These are phyloP conservation scores for Spodoptera exigua DNA, from an alignment of 2,888 invertebrate genomes.

Conservation along the genomic window DNA sequence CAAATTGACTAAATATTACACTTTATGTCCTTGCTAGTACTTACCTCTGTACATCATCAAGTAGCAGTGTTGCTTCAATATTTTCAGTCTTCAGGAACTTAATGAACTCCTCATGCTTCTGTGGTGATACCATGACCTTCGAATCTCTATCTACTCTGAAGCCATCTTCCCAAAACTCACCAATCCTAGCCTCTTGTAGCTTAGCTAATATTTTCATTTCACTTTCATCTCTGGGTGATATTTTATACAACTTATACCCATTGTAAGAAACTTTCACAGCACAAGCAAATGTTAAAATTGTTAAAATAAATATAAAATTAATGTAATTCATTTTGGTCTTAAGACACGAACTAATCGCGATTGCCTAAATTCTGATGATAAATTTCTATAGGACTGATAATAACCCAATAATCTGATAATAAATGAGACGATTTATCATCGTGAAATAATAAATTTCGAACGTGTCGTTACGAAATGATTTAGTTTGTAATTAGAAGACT, in stretches of 20 bases:
- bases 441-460: too few species aligned
- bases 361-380: slow-evolving; percentile 19
- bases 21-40: slow-evolving; percentile 11
- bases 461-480: too few species aligned
- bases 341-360: slow-evolving; percentile 10
- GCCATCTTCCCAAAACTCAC: slow-evolving; percentile 79
- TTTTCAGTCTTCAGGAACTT: slow-evolving; percentile 49
- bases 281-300: slow-evolving; percentile 42
- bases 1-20: not conserved
- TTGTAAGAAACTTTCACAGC: slow-evolving; percentile 77
- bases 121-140: slow-evolving; percentile 74
- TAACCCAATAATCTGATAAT: slow-evolving; percentile 31
- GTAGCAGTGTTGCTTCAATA: slow-evolving; percentile 65
- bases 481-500: too few species aligned
- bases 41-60: slow-evolving; percentile 77
- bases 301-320: slow-evolving; percentile 54
- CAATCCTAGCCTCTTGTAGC: slow-evolving; percentile 75
- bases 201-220: slow-evolving; percentile 83
- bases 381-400: slow-evolving; percentile 11
- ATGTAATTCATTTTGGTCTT: slow-evolving; percentile 62
- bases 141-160: slow-evolving; percentile 72
- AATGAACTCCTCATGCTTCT: slow-evolving; percentile 64
- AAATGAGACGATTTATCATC: slow-evolving; percentile 1
- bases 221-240: slow-evolving; percentile 81
- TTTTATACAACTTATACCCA: slow-evolving; percentile 89